These are phyloP conservation scores for Notolabrus celidotus DNA, from an alignment of 2,797 vertebrate genomes.

Conservation along the genomic window DNA sequence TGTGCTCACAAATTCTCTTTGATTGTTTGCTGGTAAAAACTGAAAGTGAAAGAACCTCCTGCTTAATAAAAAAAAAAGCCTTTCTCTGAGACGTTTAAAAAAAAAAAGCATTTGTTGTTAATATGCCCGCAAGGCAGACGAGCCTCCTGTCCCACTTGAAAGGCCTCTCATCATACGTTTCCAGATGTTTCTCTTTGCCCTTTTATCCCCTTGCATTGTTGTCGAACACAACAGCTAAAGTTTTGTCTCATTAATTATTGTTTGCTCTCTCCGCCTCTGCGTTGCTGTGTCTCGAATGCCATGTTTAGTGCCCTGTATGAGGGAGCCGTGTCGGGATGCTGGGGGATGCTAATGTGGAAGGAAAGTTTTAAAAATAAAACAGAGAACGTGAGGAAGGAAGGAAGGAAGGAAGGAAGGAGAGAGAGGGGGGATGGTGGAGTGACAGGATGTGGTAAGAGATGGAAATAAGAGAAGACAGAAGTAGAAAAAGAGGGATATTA, in stretches of 20 bases:
- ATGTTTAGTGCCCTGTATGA: constrained; percentile 28
- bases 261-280: constrained; percentile 54
- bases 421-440: constrained; percentile 10
- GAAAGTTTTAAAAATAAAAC: constrained; percentile 1
- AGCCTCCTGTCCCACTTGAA: constrained; percentile 71
- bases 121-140: constrained; percentile 67
- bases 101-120: constrained; percentile 63
- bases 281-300: constrained; percentile 48
- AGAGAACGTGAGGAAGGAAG: too few species aligned
- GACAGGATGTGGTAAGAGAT: constrained; percentile 24
- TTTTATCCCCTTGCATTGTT: constrained; percentile 64
- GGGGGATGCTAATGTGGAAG: constrained; percentile 12
- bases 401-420: neutral
- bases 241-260: constrained; percentile 78
- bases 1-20: constrained; percentile 74
- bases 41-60: constrained; percentile 45
- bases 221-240: constrained; percentile 69
- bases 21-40: constrained; percentile 74
- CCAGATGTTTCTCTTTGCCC: constrained; percentile 75
- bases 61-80: constrained; percentile 57
- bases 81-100: constrained; percentile 54
- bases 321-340: constrained; percentile 17
- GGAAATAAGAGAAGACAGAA: constrained; percentile 32
- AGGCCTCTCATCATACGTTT: constrained; percentile 62
- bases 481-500: constrained; percentile 34